Evolutionary conservation across 2,113 vertebrate species (phyloP), one percentile per base, ranked within the genome.

Genomic region (Chlorodrepanis virens): DNA sequence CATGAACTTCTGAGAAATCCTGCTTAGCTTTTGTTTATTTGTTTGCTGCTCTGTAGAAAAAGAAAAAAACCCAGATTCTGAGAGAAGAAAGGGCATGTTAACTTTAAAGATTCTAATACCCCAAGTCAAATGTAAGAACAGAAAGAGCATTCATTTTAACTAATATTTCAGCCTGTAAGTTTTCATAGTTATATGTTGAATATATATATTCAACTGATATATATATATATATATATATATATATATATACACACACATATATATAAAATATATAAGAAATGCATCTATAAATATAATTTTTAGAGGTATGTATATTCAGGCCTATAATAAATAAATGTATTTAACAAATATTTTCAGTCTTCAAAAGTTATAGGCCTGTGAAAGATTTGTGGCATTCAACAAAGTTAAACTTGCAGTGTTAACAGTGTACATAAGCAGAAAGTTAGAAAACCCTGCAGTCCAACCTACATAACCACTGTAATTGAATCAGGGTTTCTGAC

Each of bases 401-500:
- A 39, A 88, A 92, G 39, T 80, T 74, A 87, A 94, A 83, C n/a
- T 64, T 57, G 60, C 67, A 42, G 25, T 39, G n/a, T 72, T 94
- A 94, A 68, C 70, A 87, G 44, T 33, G 28, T 35, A 59, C 15
- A 91, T 91, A 70, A 85, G 59, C 25, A 95, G 45, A 90, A 90
- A 84, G 39, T 70, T 83, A 72, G 74, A 85, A 92, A 86, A 81
- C 9, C 37, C 31, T 91, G 35, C 50, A 67, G 78, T 83, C 50
- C 78, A 85, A 57, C 14, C 83, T 80, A 65, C 67, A 85, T 42
- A 86, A 87, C 65, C 88, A 76, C 70, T 71, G 50, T 54, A 89
- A 93, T 91, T 93, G 71, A 82, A 87, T 85, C 63, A 79, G 81
- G n/a, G 54, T 87, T 91, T 89, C 70, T 95, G 81, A 45, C 67